A percentile compares a stretch with the other conserved stretches of the same genome.
phyloP scores from a whole-genome alignment of 2,888 invertebrate species.

The Limenitis arthemis region DNA sequence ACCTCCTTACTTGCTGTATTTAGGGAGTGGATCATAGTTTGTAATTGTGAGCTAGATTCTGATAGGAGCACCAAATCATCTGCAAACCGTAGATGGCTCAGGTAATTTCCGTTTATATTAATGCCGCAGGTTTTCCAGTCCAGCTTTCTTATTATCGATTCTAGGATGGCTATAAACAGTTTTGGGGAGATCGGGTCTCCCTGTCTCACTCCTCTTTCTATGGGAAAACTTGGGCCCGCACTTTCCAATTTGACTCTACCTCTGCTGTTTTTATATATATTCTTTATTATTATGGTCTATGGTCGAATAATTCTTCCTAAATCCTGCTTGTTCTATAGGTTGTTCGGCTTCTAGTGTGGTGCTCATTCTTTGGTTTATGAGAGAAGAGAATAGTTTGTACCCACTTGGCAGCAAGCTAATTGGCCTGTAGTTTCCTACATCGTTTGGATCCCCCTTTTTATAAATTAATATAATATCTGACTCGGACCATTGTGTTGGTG shows the following conservation, averaged over 20 bases:
- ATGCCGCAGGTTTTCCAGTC: conserved; percentile 11
- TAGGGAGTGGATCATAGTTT: conserved; percentile 13
- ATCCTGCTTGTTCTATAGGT: conserved; percentile 22
- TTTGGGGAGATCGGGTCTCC: conserved; percentile 15
- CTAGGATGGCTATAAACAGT: conserved; percentile 18
- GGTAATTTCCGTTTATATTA: conserved; percentile 12
- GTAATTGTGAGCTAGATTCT: conserved; percentile 14
- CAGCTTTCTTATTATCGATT: conserved; percentile 15
- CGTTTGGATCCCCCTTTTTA: too few relatives aligned
- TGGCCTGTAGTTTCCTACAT: conserved; percentile 14
- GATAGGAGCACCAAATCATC: conserved; percentile 18
- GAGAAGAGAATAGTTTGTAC: conserved; percentile 20
- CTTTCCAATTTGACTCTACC: conserved; percentile 14
- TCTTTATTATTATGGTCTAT: conserved; percentile 13
- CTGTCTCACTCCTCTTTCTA: conserved; percentile 19
- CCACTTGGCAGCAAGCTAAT: conserved; percentile 18
- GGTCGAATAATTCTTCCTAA: conserved; percentile 12
- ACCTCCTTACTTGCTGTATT: conserved; percentile 12
- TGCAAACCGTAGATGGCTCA: background rate
- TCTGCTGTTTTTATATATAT: conserved; percentile 2
- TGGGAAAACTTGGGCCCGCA: conserved; percentile 10
- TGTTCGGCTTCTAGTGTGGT: conserved; percentile 10
- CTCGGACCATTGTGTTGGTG: background rate
- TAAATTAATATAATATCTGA: conserved; percentile 1
- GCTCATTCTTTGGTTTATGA: conserved; percentile 15